Percentiles rank a stretch among this genome's conserved stretches.
phyloP scores from a whole-genome alignment of 2,797 vertebrate species.

The Orientallactaga sibirica region DNA sequence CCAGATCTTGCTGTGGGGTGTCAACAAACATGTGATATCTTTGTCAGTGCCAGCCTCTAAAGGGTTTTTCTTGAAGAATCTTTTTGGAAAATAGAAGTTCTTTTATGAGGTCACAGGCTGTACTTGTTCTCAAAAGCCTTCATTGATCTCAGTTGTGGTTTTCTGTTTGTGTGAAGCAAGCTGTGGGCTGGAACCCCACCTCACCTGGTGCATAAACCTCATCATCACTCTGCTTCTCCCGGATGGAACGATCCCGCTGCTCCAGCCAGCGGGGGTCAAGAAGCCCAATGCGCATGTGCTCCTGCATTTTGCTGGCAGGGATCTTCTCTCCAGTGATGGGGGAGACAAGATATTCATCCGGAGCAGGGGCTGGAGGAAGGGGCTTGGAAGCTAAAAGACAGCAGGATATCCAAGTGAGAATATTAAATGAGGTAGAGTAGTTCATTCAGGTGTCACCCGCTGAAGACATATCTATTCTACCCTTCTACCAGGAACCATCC shows the following conservation, averaged over 20 bases:
- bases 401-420: conserved; percentile 50
- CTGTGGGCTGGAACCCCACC: background rate
- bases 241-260: conserved; percentile 96
- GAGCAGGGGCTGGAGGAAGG: conserved; percentile 87
- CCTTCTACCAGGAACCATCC: background rate
- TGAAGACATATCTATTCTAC: background rate
- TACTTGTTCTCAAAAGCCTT: background rate
- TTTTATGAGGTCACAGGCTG: background rate
- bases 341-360: conserved; percentile 98
- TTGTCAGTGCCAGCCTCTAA: background rate
- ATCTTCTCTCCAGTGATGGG: conserved; percentile 99
- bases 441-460: background rate
- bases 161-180: conserved; percentile 22
- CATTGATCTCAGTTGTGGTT: background rate
- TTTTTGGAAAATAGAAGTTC: background rate
- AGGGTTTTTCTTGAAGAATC: background rate
- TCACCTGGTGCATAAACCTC: conserved; percentile 98
- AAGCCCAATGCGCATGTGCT: conserved; percentile 99
- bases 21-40: background rate
- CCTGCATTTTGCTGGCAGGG: conserved; percentile 99
- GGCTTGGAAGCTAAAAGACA: conserved; percentile 93
- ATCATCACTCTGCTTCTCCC: conserved; percentile 97
- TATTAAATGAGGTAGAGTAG: background rate
- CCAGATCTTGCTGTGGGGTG: background rate
- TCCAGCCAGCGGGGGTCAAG: conserved; percentile 99